Evolutionary conservation across 23 tunicate genomes (phyloP), one percentile per base, ranked within the genome.

Genomic region (Botrylloides violaceus): DNA sequence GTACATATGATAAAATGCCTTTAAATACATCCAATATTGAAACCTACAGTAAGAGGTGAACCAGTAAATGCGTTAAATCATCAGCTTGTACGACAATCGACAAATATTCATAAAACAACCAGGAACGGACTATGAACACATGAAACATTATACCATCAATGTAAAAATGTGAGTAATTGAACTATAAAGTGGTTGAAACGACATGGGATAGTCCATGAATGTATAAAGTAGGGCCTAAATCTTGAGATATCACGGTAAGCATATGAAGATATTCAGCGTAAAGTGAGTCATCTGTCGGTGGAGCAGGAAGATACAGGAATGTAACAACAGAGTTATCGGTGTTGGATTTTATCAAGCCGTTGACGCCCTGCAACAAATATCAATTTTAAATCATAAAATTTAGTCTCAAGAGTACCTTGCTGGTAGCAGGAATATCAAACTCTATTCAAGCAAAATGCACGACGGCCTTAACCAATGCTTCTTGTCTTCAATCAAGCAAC

Each of bases 201-300:
- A 84, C 92, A 36, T 84, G 92, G 21, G 78, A 64, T 0, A 84
- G 84, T 9, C 92, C 92, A 31, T 84, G 92, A 3, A 84, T 73
- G 63, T 71, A 79, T 21, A 84, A 43, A 26, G 84, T 78, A 4
- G 92, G 92, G 20, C 92, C 92, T 12, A 84, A 83, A 19, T 72
- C 80, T 50, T 79, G 29, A 29, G 80, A 81, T 25, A 79, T 50
- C 15, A 23, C 28, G 18, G 83, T 79, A 7, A 84, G 79, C 84
- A 79, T 79, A 34, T 72, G 75, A 3, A 84, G 26, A 55, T 84
- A 84, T 0, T 72, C 92, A 1, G 32, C 48, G 27, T 83, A 55
- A 18, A 48, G 22, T 15, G 49, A 23, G 6, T 22, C 36, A 21
- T 33, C 15, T 3, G 75, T 64, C 5, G 92, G 92, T 61, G 79